phyloP scores from a whole-genome alignment of 2,888 invertebrate species.

The Nebria salina region DNA sequence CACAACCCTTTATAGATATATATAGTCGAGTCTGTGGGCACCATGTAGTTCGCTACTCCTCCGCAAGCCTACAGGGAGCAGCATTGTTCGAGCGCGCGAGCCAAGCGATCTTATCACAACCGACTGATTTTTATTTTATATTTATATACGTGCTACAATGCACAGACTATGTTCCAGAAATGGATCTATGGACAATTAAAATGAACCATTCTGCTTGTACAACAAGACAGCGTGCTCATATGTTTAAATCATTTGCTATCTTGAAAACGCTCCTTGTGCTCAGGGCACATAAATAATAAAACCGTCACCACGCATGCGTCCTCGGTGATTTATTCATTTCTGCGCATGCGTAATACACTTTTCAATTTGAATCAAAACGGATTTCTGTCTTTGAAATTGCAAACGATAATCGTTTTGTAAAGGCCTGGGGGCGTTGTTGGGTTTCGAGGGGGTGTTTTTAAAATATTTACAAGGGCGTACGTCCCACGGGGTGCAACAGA shows the following conservation, averaged over 20 bases:
- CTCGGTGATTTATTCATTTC: not conserved
- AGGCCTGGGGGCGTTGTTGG: not conserved
- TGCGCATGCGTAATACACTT: not conserved
- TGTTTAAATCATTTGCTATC: not conserved
- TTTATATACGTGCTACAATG: not conserved
- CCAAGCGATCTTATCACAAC: not conserved
- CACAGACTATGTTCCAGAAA: not conserved
- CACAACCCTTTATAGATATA: not conserved
- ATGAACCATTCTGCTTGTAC: not conserved
- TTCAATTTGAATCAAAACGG: not conserved
- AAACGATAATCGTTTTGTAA: not conserved
- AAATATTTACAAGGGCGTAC: slow-evolving; percentile 17
- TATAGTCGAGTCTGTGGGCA: not conserved
- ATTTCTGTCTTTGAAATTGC: not conserved
- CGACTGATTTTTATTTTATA: slow-evolving; percentile 1
- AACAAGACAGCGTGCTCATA: not conserved
- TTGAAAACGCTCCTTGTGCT: not conserved
- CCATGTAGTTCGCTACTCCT: slow-evolving; percentile 13
- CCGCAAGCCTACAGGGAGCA: slow-evolving; percentile 11
- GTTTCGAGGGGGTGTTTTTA: slow-evolving; percentile 3
- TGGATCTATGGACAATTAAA: slow-evolving; percentile 1
- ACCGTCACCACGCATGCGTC: not conserved
- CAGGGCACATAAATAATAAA: not conserved
- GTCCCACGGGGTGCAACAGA: slow-evolving; percentile 13
- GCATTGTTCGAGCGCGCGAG: slow-evolving; percentile 6